Evolutionary conservation across 35 echinoderm and acorn worm species (phyloP), one percentile per base, ranked within the genome.

Genomic region (Strongylocentrotus purpuratus): DNA sequence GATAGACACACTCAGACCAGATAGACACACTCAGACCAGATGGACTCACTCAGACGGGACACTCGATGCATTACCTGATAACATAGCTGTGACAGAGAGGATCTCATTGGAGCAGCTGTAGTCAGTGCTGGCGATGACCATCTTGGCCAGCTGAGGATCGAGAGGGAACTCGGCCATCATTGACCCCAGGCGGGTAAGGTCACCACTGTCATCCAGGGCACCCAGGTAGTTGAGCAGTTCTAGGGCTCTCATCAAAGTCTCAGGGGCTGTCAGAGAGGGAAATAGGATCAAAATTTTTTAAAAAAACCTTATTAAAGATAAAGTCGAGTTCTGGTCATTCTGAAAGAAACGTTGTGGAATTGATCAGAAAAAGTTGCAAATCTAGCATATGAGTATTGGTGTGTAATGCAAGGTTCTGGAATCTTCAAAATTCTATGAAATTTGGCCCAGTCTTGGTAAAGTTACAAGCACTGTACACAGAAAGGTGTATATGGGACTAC

Each of bases 161-260:
- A 99, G 90, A 7, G 98, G 98, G 33, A 99, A 99, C 97, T 99
- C 98, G 3, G 98, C 98, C 98, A 99, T 99, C 98, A 99, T 99
- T 46, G 98, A 99, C 1, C 98, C 98, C 33, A 99, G 95, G 47
- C 97, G 97, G 31, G 98, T 99, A 86, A 99, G 92, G 86, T 99
- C 98, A 90, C 97, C 98, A 70, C 98, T 97, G 91, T 99, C 98
- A 90, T 98, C 98, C 55, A 99, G 94, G 25, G 97, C 94, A 46
- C 98, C 95, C 12, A 99, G 96, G 94, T 99, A 99, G 94, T 99
- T 99, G 85, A 99, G 95, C 20, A 99, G 95, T 90, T 99, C 98
- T 31, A 99, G 94, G 5, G 98, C 98, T 91, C 98, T 96, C 98
- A 99, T 99, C 85, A 99, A 61, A 32, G 98, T 99, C 86, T 99